A percentile compares a stretch with the other conserved stretches of the same genome.
Evolutionary conservation across 2,797 vertebrate species (phyloP).

Genomic region (Sebastes oblongus): DNA sequence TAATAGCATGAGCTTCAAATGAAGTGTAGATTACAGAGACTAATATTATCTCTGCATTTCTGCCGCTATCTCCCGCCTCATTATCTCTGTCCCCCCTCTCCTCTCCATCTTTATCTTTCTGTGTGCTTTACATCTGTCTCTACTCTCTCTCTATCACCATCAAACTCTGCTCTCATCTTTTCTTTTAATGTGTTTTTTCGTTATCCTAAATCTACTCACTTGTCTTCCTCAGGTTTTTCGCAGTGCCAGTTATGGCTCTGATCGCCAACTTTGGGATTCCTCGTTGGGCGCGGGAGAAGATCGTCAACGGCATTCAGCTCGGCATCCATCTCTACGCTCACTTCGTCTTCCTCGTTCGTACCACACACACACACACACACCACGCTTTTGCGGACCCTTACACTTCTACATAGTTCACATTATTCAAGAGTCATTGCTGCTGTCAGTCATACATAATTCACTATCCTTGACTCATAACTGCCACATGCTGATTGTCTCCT

Average conservation of each 20-base stretch:
- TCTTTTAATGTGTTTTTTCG: slow-evolving; percentile 15
- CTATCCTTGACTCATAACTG: slow-evolving; percentile 50
- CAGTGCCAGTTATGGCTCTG: slow-evolving; percentile 91
- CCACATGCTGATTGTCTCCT: slow-evolving; percentile 59
- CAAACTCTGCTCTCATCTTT: slow-evolving; percentile 27
- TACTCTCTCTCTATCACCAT: slow-evolving; percentile 24
- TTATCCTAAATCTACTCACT: slow-evolving; percentile 33
- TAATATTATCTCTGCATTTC: slow-evolving; percentile 61
- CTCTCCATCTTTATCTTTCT: slow-evolving; percentile 41
- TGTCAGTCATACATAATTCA: slow-evolving; percentile 68
- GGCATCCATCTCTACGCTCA: slow-evolving; percentile 94
- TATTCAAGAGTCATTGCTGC: slow-evolving; percentile 43
- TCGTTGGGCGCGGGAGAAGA: slow-evolving; percentile 95
- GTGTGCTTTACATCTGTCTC: slow-evolving; percentile 31
- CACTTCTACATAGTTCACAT: slow-evolving; percentile 29
- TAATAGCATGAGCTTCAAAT: slow-evolving; percentile 47
- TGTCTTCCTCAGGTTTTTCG: slow-evolving; percentile 87
- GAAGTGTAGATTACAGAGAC: slow-evolving; percentile 64
- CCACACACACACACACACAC: not conserved
- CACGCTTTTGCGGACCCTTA: slow-evolving; percentile 8
- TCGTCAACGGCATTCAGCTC: slow-evolving; percentile 94
- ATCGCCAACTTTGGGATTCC: slow-evolving; percentile 95
- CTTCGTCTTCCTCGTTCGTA: slow-evolving; percentile 89
- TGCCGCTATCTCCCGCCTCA: slow-evolving; percentile 52
- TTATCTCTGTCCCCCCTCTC: slow-evolving; percentile 50